phyloP scores from a whole-genome alignment of 2,888 invertebrate genomes.

The Noctua fimbriata region DNA sequence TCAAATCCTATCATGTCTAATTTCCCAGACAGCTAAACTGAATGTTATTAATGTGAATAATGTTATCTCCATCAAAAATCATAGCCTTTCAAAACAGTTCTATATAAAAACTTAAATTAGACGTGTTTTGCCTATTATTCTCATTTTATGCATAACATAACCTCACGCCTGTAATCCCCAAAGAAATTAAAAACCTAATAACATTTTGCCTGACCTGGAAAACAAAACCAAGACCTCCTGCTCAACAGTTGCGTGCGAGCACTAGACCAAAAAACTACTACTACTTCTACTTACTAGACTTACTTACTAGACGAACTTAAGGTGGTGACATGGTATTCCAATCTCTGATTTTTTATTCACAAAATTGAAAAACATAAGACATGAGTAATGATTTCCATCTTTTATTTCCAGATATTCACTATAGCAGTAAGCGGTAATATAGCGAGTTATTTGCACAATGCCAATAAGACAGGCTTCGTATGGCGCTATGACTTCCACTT shows the following conservation, averaged over 20 bases:
- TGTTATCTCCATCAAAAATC: too few relatives aligned
- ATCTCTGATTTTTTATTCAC: background rate
- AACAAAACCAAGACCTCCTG: too few relatives aligned
- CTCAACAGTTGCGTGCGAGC: too few relatives aligned
- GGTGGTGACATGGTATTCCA: background rate
- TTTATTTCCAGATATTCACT: slow-evolving; percentile 93
- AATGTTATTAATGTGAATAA: background rate
- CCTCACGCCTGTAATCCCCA: too few relatives aligned
- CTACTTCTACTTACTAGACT: background rate
- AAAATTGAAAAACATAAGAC: background rate
- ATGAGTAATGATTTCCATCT: background rate
- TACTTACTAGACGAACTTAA: background rate
- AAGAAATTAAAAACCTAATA: too few relatives aligned
- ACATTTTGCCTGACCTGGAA: too few relatives aligned
- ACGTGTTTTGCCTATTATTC: too few relatives aligned
- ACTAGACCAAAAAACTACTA: background rate
- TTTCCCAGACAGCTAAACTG: background rate
- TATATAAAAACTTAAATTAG: too few relatives aligned
- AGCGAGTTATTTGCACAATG: slow-evolving; percentile 96
- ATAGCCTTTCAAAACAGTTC: too few relatives aligned
- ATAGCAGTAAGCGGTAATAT: slow-evolving; percentile 98
- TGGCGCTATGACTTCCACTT: slow-evolving; percentile 98
- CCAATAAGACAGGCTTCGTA: slow-evolving; percentile 91
- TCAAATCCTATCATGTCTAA: background rate
- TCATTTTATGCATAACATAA: too few relatives aligned